These are phyloP conservation scores for Ormyrus labotus DNA, from an alignment of 2,888 invertebrate genomes.

Conservation along the genomic window DNA sequence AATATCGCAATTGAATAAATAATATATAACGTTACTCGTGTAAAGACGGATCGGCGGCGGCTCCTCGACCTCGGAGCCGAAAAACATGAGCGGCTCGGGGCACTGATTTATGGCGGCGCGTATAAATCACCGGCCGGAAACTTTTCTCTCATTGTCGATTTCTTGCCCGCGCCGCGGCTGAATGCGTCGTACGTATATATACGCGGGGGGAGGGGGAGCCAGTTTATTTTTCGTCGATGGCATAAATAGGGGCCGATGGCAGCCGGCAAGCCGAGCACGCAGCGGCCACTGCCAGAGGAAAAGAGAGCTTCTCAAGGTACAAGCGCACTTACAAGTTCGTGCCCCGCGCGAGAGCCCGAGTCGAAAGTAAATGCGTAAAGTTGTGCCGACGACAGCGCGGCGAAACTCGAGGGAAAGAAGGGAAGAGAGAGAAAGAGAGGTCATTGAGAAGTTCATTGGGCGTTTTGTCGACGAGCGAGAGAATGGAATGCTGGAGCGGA, in stretches of 20 bases:
- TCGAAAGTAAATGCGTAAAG: constrained; percentile 41
- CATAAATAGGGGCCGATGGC: not conserved
- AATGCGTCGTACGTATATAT: not conserved
- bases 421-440: not conserved
- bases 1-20: too few relatives aligned
- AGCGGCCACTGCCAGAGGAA: too few relatives aligned
- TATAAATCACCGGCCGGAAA: constrained; percentile 35
- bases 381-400: constrained; percentile 30
- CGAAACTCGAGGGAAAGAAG: not conserved
- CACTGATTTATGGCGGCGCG: constrained; percentile 31
- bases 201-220: too few relatives aligned
- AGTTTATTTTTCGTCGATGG: constrained; percentile 34
- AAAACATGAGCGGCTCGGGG: not conserved
- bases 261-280: too few relatives aligned
- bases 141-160: constrained; percentile 18
- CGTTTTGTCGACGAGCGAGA: constrained; percentile 15
- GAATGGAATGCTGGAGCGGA: constrained; percentile 1
- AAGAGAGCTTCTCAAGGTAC: too few relatives aligned
- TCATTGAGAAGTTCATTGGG: constrained; percentile 49
- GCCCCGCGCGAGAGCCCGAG: not conserved
- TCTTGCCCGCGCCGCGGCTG: too few relatives aligned
- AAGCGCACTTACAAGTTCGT: too few relatives aligned
- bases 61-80: constrained; percentile 11
- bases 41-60: not conserved
- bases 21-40: too few relatives aligned